Percentiles rank a stretch among this genome's conserved stretches.
These are phyloP conservation scores for Cyprinodon variegatus DNA, from an alignment of 2,113 vertebrate genomes.

Conservation along the genomic window DNA sequence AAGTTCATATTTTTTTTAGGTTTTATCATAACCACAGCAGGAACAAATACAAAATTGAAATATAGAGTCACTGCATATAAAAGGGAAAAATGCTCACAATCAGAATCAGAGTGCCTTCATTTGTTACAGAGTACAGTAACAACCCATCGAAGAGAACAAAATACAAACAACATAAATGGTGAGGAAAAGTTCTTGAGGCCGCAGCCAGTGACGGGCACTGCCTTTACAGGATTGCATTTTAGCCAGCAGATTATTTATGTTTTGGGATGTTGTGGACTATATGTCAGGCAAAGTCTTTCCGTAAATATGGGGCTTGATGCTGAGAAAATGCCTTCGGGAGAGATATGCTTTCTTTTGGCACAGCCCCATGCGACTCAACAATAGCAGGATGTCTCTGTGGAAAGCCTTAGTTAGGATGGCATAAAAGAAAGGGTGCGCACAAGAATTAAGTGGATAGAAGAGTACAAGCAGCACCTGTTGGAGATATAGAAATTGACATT, in stretches of 20 bases:
- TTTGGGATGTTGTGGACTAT: not conserved
- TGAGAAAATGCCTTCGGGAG: slow-evolving; percentile 81
- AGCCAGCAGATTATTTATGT: not conserved
- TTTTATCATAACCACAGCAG: too few species aligned
- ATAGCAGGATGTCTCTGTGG: slow-evolving; percentile 84
- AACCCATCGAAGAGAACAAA: not conserved
- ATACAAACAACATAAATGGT: too few species aligned
- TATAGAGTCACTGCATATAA: not conserved
- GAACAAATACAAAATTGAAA: not conserved
- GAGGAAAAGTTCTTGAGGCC: too few species aligned
- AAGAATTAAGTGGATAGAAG: slow-evolving; percentile 93
- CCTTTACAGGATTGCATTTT: not conserved
- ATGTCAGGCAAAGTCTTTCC: not conserved
- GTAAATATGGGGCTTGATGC: slow-evolving; percentile 9
- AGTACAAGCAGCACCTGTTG: slow-evolving; percentile 84
- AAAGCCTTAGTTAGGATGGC: slow-evolving; percentile 91
- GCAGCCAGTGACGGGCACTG: too few species aligned
- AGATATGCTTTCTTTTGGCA: slow-evolving; percentile 83
- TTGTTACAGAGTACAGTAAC: too few species aligned
- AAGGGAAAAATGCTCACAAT: not conserved
- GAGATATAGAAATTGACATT: slow-evolving; percentile 13
- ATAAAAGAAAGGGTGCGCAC: slow-evolving; percentile 91
- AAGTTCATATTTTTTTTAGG: too few species aligned
- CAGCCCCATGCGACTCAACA: slow-evolving; percentile 87
- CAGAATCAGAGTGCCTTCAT: too few species aligned